A percentile compares a stretch with the other conserved stretches of the same genome.
phyloP scores from a whole-genome alignment of 2,888 invertebrate species.

The Pherbina coryleti region DNA sequence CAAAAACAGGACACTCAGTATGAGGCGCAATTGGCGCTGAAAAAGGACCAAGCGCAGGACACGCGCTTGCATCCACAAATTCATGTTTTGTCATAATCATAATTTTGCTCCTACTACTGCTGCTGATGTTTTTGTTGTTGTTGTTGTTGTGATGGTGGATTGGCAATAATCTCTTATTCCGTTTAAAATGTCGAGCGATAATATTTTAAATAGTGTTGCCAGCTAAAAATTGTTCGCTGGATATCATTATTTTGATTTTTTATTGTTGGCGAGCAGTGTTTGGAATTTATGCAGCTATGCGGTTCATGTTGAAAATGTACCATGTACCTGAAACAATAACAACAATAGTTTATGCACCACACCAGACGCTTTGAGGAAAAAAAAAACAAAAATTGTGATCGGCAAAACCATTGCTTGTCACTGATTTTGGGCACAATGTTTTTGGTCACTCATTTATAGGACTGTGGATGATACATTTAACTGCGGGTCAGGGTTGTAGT shows the following conservation, averaged over 20 bases:
- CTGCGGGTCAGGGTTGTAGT: background rate
- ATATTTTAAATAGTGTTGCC: constrained; percentile 33
- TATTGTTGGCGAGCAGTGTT: background rate
- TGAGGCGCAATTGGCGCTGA: background rate
- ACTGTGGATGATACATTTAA: background rate
- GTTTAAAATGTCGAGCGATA: constrained; percentile 25
- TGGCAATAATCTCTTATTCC: constrained; percentile 33
- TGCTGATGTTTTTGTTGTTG: constrained; percentile 42
- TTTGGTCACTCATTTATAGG: background rate
- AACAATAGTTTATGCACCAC: background rate
- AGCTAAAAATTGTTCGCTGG: constrained; percentile 21
- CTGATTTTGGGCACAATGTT: background rate
- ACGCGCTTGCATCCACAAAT: constrained; percentile 50
- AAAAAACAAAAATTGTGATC: background rate
- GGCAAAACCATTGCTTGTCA: constrained; percentile 16
- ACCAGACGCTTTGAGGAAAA: background rate
- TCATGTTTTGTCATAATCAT: constrained; percentile 61
- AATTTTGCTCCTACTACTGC: constrained; percentile 48
- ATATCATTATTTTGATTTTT: constrained; percentile 19
- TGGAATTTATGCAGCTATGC: constrained; percentile 22
- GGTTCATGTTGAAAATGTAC: constrained; percentile 28
- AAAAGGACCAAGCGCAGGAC: constrained; percentile 8
- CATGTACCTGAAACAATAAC: background rate
- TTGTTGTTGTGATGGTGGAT: constrained; percentile 35
- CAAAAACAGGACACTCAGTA: background rate